Evolutionary conservation across 2,797 vertebrate genomes (phyloP).

Genomic region (Brachymystax lenok): DNA sequence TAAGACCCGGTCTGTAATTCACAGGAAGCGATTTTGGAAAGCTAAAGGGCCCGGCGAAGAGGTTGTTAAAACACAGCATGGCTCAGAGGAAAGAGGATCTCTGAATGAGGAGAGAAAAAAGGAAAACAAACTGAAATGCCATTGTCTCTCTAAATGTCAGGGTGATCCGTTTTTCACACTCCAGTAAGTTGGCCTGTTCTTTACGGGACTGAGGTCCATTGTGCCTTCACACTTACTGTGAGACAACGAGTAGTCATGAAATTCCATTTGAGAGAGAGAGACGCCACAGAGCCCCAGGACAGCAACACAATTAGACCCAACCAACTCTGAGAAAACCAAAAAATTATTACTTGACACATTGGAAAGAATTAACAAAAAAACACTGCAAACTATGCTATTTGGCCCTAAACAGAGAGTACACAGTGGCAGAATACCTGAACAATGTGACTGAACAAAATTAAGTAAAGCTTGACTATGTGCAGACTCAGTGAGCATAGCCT

Average conservation of each 20-base stretch:
- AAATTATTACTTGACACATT: too few species aligned
- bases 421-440: too few species aligned
- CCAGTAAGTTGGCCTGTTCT: background rate
- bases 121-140: slow-evolving; percentile 30
- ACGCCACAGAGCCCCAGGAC: too few species aligned
- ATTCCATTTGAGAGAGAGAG: too few species aligned
- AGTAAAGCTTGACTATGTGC: too few species aligned
- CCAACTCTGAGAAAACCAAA: too few species aligned
- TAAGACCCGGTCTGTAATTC: slow-evolving; percentile 69
- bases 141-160: slow-evolving; percentile 45
- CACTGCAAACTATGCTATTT: too few species aligned
- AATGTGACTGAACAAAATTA: too few species aligned
- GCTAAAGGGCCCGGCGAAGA: slow-evolving; percentile 56
- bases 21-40: slow-evolving; percentile 65
- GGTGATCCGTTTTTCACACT: background rate
- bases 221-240: background rate
- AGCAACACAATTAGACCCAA: too few species aligned
- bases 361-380: too few species aligned
- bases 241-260: background rate
- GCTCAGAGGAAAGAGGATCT: slow-evolving; percentile 53
- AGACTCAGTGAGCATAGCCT: too few species aligned
- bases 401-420: too few species aligned
- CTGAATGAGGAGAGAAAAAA: slow-evolving; percentile 6
- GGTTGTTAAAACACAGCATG: slow-evolving; percentile 70
- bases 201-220: background rate